Conservation (phyloP, 2,797 vertebrate species). For the Coilia nasus region DNA sequence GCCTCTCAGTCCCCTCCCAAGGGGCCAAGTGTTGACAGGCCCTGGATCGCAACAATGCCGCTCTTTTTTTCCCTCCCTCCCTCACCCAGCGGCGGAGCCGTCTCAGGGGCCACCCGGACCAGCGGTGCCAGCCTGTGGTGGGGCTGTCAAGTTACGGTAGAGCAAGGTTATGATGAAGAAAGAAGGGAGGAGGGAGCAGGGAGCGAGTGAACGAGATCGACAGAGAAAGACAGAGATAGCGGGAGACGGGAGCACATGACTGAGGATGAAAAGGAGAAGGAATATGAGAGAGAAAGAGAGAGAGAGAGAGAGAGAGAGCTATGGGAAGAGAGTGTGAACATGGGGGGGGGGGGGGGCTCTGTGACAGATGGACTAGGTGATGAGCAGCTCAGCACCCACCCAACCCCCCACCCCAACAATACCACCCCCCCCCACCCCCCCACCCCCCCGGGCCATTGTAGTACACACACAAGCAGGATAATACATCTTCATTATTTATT, state of each 20-base stretch:
- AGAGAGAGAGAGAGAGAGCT: neutral
- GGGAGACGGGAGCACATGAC: neutral
- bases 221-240: neutral
- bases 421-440: constrained; percentile 24
- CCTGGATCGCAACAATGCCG: constrained; percentile 47
- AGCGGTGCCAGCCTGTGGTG: constrained; percentile 37
- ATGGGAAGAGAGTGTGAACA: neutral
- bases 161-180: neutral
- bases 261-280: neutral
- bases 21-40: constrained; percentile 50
- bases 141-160: constrained; percentile 52
- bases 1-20: neutral
- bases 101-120: constrained; percentile 37
- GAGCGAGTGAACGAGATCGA: neutral
- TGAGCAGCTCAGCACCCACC: constrained; percentile 29
- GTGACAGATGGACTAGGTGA: constrained; percentile 62
- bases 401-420: neutral
- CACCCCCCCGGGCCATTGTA: constrained; percentile 4
- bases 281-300: neutral
- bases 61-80: constrained; percentile 39
- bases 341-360: constrained; percentile 33
- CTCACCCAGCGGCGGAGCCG: neutral
- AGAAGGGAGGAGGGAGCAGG: constrained; percentile 24
- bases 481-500: constrained; percentile 56
- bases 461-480: constrained; percentile 34